phyloP scores from a whole-genome alignment of 1,140 invertebrate genomes.

The Macrotrachela quadricornifera region DNA sequence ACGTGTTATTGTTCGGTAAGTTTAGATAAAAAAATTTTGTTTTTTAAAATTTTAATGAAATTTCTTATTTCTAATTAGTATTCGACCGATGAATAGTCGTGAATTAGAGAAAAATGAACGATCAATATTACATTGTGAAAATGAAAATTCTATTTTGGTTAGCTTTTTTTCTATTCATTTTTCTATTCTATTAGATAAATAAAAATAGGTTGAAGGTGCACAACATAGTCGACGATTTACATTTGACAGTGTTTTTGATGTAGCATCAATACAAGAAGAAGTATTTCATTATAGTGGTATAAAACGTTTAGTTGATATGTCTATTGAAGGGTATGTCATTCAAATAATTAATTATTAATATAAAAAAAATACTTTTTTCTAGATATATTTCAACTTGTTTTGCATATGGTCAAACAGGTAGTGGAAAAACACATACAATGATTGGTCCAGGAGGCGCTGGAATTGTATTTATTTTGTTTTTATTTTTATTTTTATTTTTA shows the following conservation, averaged over 20 bases:
- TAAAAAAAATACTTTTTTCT: background rate
- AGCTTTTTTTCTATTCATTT: too few species aligned
- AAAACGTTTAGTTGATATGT: slow-evolving; percentile 25
- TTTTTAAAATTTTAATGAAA: too few species aligned
- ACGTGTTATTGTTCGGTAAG: too few species aligned
- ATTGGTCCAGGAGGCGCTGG: slow-evolving; percentile 24
- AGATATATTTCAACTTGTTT: slow-evolving; percentile 43
- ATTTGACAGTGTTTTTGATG: slow-evolving; percentile 26
- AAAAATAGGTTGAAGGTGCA: too few species aligned
- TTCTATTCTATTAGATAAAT: too few species aligned
- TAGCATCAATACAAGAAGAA: slow-evolving; percentile 23
- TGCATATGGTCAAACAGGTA: slow-evolving; percentile 30
- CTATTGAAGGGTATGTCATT: slow-evolving; percentile 21
- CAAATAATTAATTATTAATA: background rate
- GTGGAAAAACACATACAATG: slow-evolving; percentile 32
- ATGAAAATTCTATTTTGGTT: too few species aligned
- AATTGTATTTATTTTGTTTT: too few species aligned
- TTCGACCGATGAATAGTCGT: background rate
- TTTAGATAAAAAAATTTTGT: too few species aligned
- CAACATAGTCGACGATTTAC: background rate
- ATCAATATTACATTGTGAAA: slow-evolving; percentile 1
- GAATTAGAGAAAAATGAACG: background rate
- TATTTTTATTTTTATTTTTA: too few species aligned
- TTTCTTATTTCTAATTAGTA: background rate
- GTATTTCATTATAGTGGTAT: slow-evolving; percentile 26